Evolutionary conservation across 2,888 invertebrate species (phyloP).

Genomic region (Lordiphosa andalusiaca): DNA sequence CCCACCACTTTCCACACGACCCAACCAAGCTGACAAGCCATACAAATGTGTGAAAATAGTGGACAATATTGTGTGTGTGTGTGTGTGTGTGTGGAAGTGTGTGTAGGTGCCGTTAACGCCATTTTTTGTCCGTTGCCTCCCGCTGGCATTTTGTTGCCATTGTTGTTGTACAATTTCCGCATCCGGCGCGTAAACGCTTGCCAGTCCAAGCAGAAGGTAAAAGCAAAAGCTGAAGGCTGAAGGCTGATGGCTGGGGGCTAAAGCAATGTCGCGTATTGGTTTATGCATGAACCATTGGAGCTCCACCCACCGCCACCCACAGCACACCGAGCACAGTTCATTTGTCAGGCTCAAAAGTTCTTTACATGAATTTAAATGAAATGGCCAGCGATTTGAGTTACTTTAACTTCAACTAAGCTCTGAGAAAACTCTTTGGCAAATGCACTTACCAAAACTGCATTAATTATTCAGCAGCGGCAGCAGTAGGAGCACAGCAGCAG

Average conservation of each 20-base stretch:
- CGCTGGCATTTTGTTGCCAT: constrained; percentile 70
- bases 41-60: constrained; percentile 71
- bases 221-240: constrained; percentile 17
- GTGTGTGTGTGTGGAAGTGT: constrained; percentile 20
- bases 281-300: constrained; percentile 63
- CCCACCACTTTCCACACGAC: constrained; percentile 1
- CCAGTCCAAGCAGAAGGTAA: constrained; percentile 30
- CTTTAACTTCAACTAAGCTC: constrained; percentile 17
- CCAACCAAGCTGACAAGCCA: constrained; percentile 33
- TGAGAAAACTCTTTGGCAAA: constrained; percentile 55
- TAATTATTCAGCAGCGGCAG: constrained; percentile 65
- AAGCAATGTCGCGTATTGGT: constrained; percentile 60
- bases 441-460: constrained; percentile 75
- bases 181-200: constrained; percentile 68
- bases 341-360: constrained; percentile 59
- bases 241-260: constrained; percentile 5
- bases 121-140: constrained; percentile 48
- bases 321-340: constrained; percentile 57
- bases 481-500: constrained; percentile 16
- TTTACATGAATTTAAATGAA: constrained; percentile 63
- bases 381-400: constrained; percentile 48
- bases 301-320: constrained; percentile 25
- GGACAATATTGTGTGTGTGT: constrained; percentile 58
- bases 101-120: constrained; percentile 63
- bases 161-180: constrained; percentile 75